Evolutionary conservation across 2,888 invertebrate genomes (phyloP), one percentile per base, ranked within the genome.

Genomic region (Heliconius ismenius): DNA sequence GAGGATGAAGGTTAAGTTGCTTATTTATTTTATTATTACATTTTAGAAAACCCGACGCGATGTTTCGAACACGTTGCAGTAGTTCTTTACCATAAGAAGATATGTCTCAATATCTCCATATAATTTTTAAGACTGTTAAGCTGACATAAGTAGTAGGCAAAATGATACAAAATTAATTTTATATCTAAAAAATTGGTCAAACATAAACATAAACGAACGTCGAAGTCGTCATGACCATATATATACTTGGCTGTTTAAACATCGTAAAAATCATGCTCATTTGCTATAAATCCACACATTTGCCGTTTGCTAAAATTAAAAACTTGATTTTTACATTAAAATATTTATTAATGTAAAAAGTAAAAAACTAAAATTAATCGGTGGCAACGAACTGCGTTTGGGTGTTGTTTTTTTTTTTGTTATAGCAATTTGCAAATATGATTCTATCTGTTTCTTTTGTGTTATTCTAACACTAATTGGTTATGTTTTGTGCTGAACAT

Each of bases 331-430:
- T 65, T n/a, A 54, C 76, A 54, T 32, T 63, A 73, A 63, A 49
- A 43, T 75, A 43, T 76, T 65, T 67, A 70, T 54, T 54, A 36
- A 24, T 64, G 36, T 67, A 76, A 78, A 49, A 76, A 74, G 43
- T 43, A 67, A 36, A 78, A 76, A 77, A 79, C 74, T 86, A 87
- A 87, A 86, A 87, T 86, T 88, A 84, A 82, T 79, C 80, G 81
- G 83, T 81, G 83, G 81, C 88, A 83, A 85, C 87, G 88, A 87
- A 86, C 88, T 83, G 81, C 76, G 79, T 74, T 83, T 79, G 78
- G 79, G 79, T 81, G 81, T 86, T 86, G 0, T 84, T 86, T 85
- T 21, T 84, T n/a, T 86, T 85, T 82, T 82, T 82, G 79, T 85
- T 83, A 84, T 84, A 84, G 83, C 64, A 63, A 73, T 74, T 79